A percentile compares a stretch with the other conserved stretches of the same genome.
Conservation (phyloP, 2,797 vertebrate genomes). For the Falco novaeseelandiae region DNA sequence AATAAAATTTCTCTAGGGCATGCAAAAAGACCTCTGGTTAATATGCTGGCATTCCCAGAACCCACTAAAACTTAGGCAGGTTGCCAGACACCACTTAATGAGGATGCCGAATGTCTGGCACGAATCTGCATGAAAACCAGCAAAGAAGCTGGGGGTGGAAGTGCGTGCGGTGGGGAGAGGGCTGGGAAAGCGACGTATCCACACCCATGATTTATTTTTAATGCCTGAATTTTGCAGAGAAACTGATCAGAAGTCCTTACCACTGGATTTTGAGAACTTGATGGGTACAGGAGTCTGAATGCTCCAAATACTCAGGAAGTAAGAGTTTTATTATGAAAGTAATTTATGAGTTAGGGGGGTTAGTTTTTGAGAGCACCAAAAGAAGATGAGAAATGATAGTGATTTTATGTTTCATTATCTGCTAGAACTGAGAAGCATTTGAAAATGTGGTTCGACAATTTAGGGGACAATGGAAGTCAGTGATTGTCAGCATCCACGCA, state of each 20-base stretch:
- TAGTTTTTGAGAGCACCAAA: not conserved
- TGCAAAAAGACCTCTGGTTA: slow-evolving; percentile 79
- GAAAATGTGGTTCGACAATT: slow-evolving; percentile 63
- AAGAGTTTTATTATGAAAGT: not conserved
- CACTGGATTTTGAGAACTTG: not conserved
- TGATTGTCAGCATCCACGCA: slow-evolving; percentile 53
- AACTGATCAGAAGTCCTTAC: not conserved
- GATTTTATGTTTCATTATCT: slow-evolving; percentile 34
- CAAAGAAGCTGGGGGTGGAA: slow-evolving; percentile 59
- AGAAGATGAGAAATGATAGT: not conserved
- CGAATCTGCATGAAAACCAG: slow-evolving; percentile 69
- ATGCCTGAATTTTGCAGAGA: slow-evolving; percentile 62
- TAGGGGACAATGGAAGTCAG: slow-evolving; percentile 54
- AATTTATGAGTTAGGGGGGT: not conserved
- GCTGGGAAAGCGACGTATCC: slow-evolving; percentile 20
- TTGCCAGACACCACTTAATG: slow-evolving; percentile 81
- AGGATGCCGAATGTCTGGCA: slow-evolving; percentile 78
- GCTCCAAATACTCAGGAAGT: not conserved
- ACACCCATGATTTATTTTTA: slow-evolving; percentile 71
- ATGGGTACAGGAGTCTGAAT: not conserved
- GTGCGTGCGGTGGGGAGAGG: not conserved
- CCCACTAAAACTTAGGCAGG: slow-evolving; percentile 75
- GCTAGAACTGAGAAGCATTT: slow-evolving; percentile 55
- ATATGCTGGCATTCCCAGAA: slow-evolving; percentile 83
- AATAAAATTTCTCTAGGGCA: slow-evolving; percentile 75